Evolutionary conservation across 2,888 invertebrate genomes (phyloP).

Genomic region (Dioctria linearis): DNA sequence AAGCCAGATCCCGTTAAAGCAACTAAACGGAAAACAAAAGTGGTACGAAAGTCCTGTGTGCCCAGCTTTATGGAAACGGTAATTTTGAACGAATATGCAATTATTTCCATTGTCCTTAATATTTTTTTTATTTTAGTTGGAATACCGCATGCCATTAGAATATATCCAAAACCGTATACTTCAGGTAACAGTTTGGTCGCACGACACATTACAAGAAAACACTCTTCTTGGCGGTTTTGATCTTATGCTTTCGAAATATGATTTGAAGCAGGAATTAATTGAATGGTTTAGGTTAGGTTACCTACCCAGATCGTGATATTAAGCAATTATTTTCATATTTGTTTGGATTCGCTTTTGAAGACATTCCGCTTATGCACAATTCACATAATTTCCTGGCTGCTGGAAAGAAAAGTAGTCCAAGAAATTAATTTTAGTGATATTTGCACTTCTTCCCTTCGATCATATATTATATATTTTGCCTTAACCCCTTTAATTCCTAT

Average conservation of each 20-base stretch:
- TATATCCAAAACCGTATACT: slow-evolving; percentile 82
- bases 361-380: slow-evolving; percentile 41
- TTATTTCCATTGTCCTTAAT: too few species aligned
- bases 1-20: slow-evolving; percentile 92
- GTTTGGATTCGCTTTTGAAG: not conserved
- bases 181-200: slow-evolving; percentile 96
- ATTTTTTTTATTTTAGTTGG: slow-evolving; percentile 75
- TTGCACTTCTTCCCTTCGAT: not conserved
- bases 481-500: not conserved
- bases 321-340: slow-evolving; percentile 24
- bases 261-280: slow-evolving; percentile 83
- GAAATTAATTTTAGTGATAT: too few species aligned
- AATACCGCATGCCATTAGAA: slow-evolving; percentile 88
- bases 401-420: not conserved
- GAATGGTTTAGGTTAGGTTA: slow-evolving; percentile 87
- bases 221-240: slow-evolving; percentile 95
- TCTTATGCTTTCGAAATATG: slow-evolving; percentile 81
- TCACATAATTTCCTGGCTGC: not conserved
- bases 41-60: slow-evolving; percentile 91
- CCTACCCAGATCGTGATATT: slow-evolving; percentile 64
- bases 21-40: slow-evolving; percentile 97
- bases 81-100: slow-evolving; percentile 59
- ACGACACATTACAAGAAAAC: slow-evolving; percentile 94
- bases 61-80: slow-evolving; percentile 99
- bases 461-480: not conserved